A percentile compares a stretch with the other conserved stretches of the same genome.
Conservation (phyloP, 2,888 invertebrate species). For the Apamea sordens region DNA sequence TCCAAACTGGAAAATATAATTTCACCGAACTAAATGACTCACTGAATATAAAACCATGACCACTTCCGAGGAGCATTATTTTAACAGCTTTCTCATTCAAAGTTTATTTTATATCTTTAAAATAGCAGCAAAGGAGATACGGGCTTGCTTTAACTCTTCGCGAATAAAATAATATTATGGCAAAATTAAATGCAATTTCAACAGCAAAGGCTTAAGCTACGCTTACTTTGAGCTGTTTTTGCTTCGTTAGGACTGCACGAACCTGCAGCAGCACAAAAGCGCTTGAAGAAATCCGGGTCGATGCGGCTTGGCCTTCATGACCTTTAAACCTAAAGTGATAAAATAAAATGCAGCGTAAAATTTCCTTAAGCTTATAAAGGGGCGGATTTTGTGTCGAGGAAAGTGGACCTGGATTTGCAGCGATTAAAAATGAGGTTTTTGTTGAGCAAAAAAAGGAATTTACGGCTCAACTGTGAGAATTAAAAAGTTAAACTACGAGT, state of each 20-base stretch:
- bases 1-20: not conserved
- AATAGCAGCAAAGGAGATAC: conserved; percentile 9
- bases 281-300: conserved; percentile 13
- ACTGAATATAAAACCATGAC: conserved; percentile 29
- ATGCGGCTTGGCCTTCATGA: conserved; percentile 34
- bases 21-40: conserved; percentile 9
- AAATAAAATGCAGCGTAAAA: conserved; percentile 49
- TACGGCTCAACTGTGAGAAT: not conserved
- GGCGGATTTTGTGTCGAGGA: conserved; percentile 14
- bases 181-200: conserved; percentile 40
- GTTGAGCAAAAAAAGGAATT: not conserved
- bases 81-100: conserved; percentile 29
- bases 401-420: not conserved
- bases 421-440: conserved; percentile 17
- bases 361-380: conserved; percentile 21
- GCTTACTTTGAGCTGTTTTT: conserved; percentile 56
- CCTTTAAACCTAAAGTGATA: conserved; percentile 35
- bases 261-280: conserved; percentile 32
- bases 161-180: conserved; percentile 41
- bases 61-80: conserved; percentile 19
- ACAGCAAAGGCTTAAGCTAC: conserved; percentile 35
- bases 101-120: conserved; percentile 26
- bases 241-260: conserved; percentile 46
- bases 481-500: not conserved
- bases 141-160: conserved; percentile 24